phyloP scores from a whole-genome alignment of 2,113 vertebrate species.

The Catharus minimus region DNA sequence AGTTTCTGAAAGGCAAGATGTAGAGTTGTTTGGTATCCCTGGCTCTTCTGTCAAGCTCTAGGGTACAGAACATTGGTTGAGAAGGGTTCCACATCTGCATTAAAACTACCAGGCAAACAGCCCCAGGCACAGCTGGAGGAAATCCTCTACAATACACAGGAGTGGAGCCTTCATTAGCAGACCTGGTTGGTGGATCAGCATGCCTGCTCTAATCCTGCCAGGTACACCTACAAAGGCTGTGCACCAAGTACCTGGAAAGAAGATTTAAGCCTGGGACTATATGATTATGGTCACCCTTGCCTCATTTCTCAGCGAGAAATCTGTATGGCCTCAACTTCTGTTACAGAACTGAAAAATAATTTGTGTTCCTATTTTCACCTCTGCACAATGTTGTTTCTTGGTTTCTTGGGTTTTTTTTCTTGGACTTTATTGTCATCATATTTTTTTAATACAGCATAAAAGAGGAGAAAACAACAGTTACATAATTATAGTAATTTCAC shows the following conservation, averaged over 20 bases:
- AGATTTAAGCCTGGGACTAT: background rate
- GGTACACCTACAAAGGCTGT: background rate
- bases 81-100: background rate
- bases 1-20: background rate
- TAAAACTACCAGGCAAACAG: background rate
- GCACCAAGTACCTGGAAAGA: background rate
- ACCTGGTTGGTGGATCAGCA: background rate
- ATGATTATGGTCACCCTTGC: background rate
- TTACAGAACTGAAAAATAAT: background rate
- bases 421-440: background rate
- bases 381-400: background rate
- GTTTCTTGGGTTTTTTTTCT: background rate
- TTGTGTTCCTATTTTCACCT: background rate
- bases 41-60: background rate
- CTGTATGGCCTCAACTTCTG: background rate
- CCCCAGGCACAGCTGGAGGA: background rate
- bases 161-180: background rate
- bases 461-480: background rate
- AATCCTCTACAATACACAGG: background rate
- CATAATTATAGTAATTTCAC: background rate
- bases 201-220: background rate
- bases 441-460: constrained; percentile 5
- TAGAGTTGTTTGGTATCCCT: background rate
- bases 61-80: background rate
- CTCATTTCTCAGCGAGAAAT: background rate